phyloP scores from a whole-genome alignment of 2,113 vertebrate genomes.

The Phyllostomus discolor region DNA sequence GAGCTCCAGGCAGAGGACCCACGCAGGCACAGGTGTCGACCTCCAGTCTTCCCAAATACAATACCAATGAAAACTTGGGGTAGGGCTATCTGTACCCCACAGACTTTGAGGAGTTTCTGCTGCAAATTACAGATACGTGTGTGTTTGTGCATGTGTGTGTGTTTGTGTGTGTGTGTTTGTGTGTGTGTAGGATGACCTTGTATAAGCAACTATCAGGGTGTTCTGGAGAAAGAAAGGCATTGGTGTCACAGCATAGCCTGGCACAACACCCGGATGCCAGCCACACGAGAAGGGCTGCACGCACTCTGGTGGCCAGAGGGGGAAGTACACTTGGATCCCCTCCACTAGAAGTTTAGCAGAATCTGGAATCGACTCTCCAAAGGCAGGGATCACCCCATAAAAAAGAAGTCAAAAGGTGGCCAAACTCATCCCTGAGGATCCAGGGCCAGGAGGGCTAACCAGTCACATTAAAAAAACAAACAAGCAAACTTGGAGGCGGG shows the following conservation, averaged over 20 bases:
- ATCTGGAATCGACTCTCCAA: background rate
- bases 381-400: background rate
- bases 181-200: background rate
- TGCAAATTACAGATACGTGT: background rate
- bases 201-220: background rate
- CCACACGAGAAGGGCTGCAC: background rate
- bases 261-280: background rate
- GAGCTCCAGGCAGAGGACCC: background rate
- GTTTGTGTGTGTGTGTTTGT: background rate
- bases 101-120: background rate
- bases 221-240: background rate
- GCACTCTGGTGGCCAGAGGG: background rate
- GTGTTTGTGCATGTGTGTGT: too few species aligned
- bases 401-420: background rate
- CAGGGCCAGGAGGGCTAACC: background rate
- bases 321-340: too few species aligned
- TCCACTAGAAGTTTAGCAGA: background rate
- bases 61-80: background rate
- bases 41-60: background rate
- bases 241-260: background rate
- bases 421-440: background rate
- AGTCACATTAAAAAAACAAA: background rate
- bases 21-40: fast-evolving
- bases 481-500: too few species aligned
- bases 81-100: background rate